Conservation (phyloP, 2,888 invertebrate species). For the Cylloceria caligata region DNA sequence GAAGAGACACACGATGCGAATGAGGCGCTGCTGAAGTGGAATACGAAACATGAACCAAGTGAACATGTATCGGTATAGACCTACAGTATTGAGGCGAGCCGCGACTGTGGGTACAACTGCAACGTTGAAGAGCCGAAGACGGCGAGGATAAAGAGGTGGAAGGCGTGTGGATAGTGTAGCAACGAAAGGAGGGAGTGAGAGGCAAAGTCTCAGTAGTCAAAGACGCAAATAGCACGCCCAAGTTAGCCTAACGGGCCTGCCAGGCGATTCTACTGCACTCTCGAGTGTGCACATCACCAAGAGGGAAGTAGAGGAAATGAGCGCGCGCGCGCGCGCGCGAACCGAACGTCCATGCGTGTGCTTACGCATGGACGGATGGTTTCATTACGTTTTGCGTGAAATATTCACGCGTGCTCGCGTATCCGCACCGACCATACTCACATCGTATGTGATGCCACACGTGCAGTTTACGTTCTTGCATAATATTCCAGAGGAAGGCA, state of each 20-base stretch:
- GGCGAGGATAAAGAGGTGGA: constrained; percentile 37
- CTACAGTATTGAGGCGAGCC: constrained; percentile 2
- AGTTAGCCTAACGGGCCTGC: constrained; percentile 83
- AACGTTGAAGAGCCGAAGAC: constrained; percentile 44
- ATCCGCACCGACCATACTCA: constrained; percentile 19
- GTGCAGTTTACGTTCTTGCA: constrained; percentile 59
- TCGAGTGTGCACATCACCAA: constrained; percentile 63
- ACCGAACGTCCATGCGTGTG: constrained; percentile 38
- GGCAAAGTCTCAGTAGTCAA: constrained; percentile 79
- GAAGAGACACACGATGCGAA: constrained; percentile 8
- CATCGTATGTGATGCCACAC: constrained; percentile 33
- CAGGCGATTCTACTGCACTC: constrained; percentile 67
- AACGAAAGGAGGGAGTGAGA: constrained; percentile 59
- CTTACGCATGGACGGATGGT: constrained; percentile 26
- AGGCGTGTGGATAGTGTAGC: constrained; percentile 62
- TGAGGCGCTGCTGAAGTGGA: constrained; percentile 38
- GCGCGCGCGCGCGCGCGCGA: constrained; percentile 27
- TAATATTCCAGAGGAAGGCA: constrained; percentile 48
- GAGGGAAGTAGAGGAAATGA: constrained; percentile 57
- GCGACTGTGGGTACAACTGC: constrained; percentile 13
- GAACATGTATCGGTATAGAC: constrained; percentile 9
- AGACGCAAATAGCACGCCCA: constrained; percentile 84
- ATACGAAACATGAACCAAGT: constrained; percentile 11
- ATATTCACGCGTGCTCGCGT: constrained; percentile 42
- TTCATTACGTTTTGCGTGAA: constrained; percentile 45